phyloP scores from a whole-genome alignment of 2,113 vertebrate species.

The Petrocephalus zakoni region DNA sequence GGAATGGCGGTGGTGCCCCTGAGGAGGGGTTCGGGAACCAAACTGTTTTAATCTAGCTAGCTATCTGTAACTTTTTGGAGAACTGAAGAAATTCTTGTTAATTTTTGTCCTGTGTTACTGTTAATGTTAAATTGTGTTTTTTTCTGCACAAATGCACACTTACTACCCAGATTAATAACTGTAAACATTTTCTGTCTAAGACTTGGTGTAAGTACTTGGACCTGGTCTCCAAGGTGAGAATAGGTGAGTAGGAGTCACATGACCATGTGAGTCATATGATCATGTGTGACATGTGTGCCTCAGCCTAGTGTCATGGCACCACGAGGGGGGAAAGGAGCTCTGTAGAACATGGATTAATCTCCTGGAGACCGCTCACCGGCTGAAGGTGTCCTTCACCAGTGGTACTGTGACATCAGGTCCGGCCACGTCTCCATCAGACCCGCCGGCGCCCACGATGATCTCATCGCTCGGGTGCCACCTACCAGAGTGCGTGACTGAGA shows the following conservation, averaged over 20 bases:
- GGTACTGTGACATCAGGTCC: conserved; percentile 89
- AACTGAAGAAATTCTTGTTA: neutral
- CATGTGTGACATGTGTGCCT: neutral
- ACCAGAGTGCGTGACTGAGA: conserved; percentile 73
- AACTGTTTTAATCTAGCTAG: neutral
- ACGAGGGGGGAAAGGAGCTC: conserved; percentile 19
- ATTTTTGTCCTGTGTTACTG: neutral
- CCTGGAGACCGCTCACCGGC: conserved; percentile 93
- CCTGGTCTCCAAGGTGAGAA: conserved; percentile 88
- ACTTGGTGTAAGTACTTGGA: conserved; percentile 76
- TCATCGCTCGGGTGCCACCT: conserved; percentile 43
- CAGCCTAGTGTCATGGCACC: neutral
- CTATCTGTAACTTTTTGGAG: neutral
- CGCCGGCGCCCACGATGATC: conserved; percentile 65
- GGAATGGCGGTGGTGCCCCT: neutral
- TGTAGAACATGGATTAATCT: conserved; percentile 95
- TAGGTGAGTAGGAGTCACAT: neutral
- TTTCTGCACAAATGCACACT: no score
- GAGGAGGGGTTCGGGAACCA: neutral
- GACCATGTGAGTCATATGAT: neutral
- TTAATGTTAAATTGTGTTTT: neutral
- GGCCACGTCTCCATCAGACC: conserved; percentile 98
- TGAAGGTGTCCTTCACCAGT: conserved; percentile 97
- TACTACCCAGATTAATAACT: no score
- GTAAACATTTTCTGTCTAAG: no score